These are phyloP conservation scores for Corynorhinus townsendii DNA, from an alignment of 2,113 vertebrate genomes.

Conservation along the genomic window DNA sequence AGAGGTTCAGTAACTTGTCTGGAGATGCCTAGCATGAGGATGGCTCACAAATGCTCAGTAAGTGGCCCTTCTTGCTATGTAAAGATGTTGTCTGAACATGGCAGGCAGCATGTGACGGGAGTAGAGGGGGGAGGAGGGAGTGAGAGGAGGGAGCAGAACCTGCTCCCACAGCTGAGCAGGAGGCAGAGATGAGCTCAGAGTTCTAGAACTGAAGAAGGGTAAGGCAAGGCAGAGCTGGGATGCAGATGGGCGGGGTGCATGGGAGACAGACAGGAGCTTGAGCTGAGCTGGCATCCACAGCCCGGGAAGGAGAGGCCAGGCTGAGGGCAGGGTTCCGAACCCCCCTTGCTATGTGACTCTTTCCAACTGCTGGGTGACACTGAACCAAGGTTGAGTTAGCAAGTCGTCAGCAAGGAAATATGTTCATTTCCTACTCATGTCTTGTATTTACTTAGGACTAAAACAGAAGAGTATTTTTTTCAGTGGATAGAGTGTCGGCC, in stretches of 20 bases:
- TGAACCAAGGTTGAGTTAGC: not conserved
- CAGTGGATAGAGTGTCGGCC: too few species aligned
- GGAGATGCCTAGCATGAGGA: too few species aligned
- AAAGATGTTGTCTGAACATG: not conserved
- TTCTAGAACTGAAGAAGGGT: not conserved
- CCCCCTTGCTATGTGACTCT: not conserved
- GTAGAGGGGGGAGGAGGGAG: accelerated
- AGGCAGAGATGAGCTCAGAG: not conserved
- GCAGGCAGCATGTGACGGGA: not conserved
- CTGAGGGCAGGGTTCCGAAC: not conserved
- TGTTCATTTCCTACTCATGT: not conserved
- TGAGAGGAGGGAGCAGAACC: not conserved
- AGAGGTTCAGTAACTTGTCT: not conserved
- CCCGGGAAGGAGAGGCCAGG: not conserved
- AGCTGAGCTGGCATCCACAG: not conserved
- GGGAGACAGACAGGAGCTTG: too few species aligned
- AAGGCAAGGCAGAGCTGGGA: not conserved
- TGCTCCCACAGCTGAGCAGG: not conserved
- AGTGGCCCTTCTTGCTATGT: not conserved
- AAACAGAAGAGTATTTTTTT: not conserved
- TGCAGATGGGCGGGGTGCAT: not conserved
- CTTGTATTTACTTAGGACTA: not conserved
- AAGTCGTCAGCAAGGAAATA: not conserved
- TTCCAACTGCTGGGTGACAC: not conserved
- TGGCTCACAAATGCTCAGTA: not conserved